phyloP scores from a whole-genome alignment of 2,888 invertebrate genomes.

The Pammene aurita region DNA sequence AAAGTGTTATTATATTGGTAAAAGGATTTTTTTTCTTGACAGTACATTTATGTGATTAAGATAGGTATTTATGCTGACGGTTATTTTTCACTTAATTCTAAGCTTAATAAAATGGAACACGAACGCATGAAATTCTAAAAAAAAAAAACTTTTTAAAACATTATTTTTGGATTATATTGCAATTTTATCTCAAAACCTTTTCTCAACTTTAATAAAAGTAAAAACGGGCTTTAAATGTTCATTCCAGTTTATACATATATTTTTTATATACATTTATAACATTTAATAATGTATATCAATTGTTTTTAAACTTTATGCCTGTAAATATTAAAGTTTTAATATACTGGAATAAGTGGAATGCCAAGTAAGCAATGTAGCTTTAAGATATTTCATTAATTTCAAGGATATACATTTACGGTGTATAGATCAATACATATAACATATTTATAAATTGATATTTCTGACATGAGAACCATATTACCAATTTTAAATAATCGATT shows the following conservation, averaged over 20 bases:
- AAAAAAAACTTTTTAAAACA: neutral
- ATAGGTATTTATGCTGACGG: neutral
- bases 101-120: neutral
- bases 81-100: neutral
- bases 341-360: neutral
- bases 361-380: slow-evolving; percentile 4
- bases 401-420: neutral
- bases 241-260: slow-evolving; percentile 26
- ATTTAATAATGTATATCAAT: slow-evolving; percentile 4
- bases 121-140: neutral
- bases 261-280: slow-evolving; percentile 10
- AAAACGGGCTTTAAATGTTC: slow-evolving; percentile 19
- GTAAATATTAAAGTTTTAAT: slow-evolving; percentile 26
- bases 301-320: neutral
- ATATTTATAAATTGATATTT: too few species aligned
- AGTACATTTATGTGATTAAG: neutral
- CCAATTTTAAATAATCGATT: too few species aligned
- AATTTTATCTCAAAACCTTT: slow-evolving; percentile 1
- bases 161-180: neutral
- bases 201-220: slow-evolving; percentile 7
- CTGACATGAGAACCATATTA: too few species aligned
- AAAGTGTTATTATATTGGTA: neutral
- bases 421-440: slow-evolving; percentile 5
- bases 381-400: neutral
- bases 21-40: neutral